phyloP scores from a whole-genome alignment of 2,113 vertebrate genomes.

The Quiscalus mexicanus region DNA sequence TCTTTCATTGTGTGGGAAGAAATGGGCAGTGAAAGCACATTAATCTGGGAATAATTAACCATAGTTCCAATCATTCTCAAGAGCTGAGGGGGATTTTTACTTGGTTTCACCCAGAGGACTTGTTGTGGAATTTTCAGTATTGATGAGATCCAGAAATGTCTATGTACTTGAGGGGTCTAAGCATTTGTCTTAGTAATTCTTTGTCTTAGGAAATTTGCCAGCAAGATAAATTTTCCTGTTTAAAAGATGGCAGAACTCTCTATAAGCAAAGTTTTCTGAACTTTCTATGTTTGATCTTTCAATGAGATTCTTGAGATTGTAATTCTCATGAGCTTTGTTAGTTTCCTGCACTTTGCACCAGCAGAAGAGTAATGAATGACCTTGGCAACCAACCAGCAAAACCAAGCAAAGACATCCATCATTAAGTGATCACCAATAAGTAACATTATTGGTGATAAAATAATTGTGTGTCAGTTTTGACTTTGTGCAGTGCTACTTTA shows the following conservation, averaged over 20 bases:
- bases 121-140: neutral
- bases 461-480: neutral
- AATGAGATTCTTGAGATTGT: neutral
- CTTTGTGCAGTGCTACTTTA: neutral
- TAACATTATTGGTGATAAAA: neutral
- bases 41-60: neutral
- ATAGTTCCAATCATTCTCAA: neutral
- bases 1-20: neutral
- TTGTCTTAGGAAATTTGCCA: neutral
- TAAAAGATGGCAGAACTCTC: neutral
- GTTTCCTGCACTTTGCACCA: neutral
- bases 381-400: neutral
- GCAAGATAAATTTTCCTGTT: neutral
- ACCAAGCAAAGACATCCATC: neutral
- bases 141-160: neutral
- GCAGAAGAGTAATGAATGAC: neutral
- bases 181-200: neutral
- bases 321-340: neutral
- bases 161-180: neutral
- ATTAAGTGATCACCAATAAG: neutral
- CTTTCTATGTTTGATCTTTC: neutral
- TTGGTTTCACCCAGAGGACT: neutral
- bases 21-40: neutral
- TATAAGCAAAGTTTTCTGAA: neutral
- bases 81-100: neutral